Evolutionary conservation across 2,888 invertebrate genomes (phyloP).

Genomic region (Ormyrus pomaceus): DNA sequence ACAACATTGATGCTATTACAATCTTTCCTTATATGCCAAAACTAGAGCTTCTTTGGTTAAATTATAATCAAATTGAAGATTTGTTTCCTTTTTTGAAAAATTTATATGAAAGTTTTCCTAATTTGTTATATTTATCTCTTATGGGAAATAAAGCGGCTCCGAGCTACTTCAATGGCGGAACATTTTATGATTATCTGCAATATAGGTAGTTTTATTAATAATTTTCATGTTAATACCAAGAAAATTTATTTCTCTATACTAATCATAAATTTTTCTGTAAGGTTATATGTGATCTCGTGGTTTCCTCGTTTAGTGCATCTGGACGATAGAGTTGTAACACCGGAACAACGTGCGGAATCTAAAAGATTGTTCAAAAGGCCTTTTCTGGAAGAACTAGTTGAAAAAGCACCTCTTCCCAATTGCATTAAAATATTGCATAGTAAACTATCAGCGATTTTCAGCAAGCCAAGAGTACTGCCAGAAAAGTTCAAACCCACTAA

Average conservation of each 20-base stretch:
- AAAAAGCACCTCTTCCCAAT: conserved; percentile 69
- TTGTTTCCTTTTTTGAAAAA: conserved; percentile 85
- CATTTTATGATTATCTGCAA: conserved; percentile 85
- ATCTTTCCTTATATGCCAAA: conserved; percentile 84
- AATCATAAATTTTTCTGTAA: conserved; percentile 65
- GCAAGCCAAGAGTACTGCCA: conserved; percentile 62
- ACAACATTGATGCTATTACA: conserved; percentile 83
- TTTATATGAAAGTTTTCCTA: conserved; percentile 84
- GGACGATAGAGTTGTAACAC: conserved; percentile 84
- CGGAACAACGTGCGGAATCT: conserved; percentile 81
- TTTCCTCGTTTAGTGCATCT: conserved; percentile 83
- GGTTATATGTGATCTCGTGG: conserved; percentile 85
- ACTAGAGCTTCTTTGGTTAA: conserved; percentile 86
- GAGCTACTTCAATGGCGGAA: conserved; percentile 85
- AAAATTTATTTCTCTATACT: background rate
- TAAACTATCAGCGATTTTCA: conserved; percentile 66
- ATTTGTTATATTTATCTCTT: conserved; percentile 85
- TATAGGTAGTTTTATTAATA: conserved; percentile 79
- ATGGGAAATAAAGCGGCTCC: conserved; percentile 92
- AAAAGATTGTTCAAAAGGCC: conserved; percentile 80
- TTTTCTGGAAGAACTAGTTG: conserved; percentile 77
- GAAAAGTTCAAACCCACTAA: conserved; percentile 54
- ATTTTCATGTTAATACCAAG: conserved; percentile 2
- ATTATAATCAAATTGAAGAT: conserved; percentile 78
- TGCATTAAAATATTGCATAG: conserved; percentile 68